Evolutionary conservation across 1,140 invertebrate species (phyloP), one percentile per base, ranked within the genome.

Genomic region (Cotesia vestalis): DNA sequence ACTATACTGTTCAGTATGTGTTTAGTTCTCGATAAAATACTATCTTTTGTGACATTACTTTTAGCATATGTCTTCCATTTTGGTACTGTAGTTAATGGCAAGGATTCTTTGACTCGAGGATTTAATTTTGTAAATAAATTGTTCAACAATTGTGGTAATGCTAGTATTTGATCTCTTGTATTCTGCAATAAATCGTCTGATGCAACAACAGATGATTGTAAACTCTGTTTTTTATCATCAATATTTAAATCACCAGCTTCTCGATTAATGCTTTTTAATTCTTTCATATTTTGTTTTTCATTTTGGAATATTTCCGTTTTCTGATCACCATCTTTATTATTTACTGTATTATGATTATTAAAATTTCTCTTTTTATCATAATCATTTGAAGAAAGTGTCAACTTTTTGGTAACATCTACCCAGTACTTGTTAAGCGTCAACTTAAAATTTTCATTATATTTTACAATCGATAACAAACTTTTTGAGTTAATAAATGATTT

Each of bases 1-100:
- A 85, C 83, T 46, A 94, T 87, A 17, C 90, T 90, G 12, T 88
- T 88, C 69, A 94, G 89, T 46, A 94, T 88, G 76, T 92, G 90
- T 67, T 87, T 88, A 6, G 92, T 94, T 76, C 92, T 88, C 1
- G 91, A 90, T 53, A 88, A 82, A 70, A 93, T 90, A 64, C 88
- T 89, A 61, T 88, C 87, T 86, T 91, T 86, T 0, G 88, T 86
- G 69, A 88, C 70, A 77, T 67, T 82, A 20, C 36, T 73, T 17
- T 81, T 76, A 27, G 83, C 66, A 74, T 83, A 84, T 20, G 76
- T 77, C 64, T 87, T 88, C 87, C 87, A 88, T 46, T 85, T 88
- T 57, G 86, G 85, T 35, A 77, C 68, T 4, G 70, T 64, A 4
- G 77, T 53, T 14, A 79, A 53, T 4, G 74, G 63, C 34, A 17